Evolutionary conservation across 2,797 vertebrate genomes (phyloP), one percentile per base, ranked within the genome.

Genomic region (Thunnus albacares): DNA sequence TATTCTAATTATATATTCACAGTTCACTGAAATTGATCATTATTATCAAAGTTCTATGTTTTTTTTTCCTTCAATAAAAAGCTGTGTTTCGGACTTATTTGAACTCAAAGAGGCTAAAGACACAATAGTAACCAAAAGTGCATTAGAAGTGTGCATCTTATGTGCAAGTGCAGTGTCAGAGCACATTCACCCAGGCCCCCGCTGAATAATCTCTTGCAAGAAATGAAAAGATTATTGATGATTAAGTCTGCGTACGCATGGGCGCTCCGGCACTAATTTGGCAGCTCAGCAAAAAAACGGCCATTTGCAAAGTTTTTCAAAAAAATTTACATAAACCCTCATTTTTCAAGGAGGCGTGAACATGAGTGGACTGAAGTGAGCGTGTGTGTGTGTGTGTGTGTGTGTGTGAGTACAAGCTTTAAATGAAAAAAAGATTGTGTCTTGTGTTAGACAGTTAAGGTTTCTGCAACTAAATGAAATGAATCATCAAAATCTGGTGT

Each of bases 171-270:
- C 72, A 72, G 68, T 41, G 20, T 77, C 74, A 49, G 65, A 80
- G 67, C 26, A 58, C 72, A 55, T 75, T 70, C 58, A 75, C 52
- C 58, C 64, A 63, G 55, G 35, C 73, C 5, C 24, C 17, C 1
- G 28, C 43, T 22, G 41, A 82, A 79, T 69, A 83, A 85, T 88
- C 53, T 75, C 49, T 38, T 41, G 8, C 71, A 75, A 51, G 68
- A 77, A 87, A 79, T 81, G 77, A 82, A 84, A 85, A 89, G 78
- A 85, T 77, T 87, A 84, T 83, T 90, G 75, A 89, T 82, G 87
- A 90, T 85, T 79, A 80, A 82, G 70, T 82, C 70, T 64, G 51
- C 0, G 15, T 60, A 80, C 15, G 79, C 80, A 76, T 43, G 75
- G 74, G 1, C 18, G 84, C 70, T 75, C 83, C 66, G 64, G 75